These are phyloP conservation scores for Tanypteryx hageni DNA, from an alignment of 2,888 invertebrate species.

Conservation along the genomic window DNA sequence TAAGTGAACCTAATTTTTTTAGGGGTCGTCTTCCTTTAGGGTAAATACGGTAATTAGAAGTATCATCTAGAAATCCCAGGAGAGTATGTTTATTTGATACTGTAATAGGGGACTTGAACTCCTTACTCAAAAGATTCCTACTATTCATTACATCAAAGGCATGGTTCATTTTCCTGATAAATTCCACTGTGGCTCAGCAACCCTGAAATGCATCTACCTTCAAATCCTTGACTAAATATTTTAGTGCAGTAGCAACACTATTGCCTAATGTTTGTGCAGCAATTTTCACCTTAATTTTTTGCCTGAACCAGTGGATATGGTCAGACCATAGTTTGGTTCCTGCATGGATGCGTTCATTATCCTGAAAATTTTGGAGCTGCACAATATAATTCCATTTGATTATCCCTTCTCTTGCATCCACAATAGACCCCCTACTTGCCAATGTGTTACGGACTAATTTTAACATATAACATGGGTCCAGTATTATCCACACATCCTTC, in stretches of 20 bases:
- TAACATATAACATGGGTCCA: constrained; percentile 34
- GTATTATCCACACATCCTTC: not conserved
- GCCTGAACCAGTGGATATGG: constrained; percentile 29
- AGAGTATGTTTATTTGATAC: no score
- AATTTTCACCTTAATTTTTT: constrained; percentile 20
- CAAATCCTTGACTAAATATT: constrained; percentile 61
- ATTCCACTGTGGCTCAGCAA: constrained; percentile 66
- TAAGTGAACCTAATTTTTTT: no score
- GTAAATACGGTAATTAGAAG: constrained; percentile 69
- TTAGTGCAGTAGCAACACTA: constrained; percentile 67
- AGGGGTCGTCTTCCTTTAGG: constrained; percentile 65
- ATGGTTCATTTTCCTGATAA: no score
- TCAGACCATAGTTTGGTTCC: not conserved
- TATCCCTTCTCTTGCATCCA: not conserved
- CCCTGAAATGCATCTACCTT: constrained; percentile 66
- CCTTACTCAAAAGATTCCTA: no score
- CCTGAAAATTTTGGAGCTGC: constrained; percentile 15
- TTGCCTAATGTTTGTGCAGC: constrained; percentile 66
- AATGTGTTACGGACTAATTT: not conserved
- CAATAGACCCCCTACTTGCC: not conserved
- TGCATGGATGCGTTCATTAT: not conserved
- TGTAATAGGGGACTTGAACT: no score
- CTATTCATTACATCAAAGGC: no score
- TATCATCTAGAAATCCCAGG: constrained; percentile 67
- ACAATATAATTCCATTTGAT: constrained; percentile 44